Evolutionary conservation across 1,140 invertebrate species (phyloP).

Genomic region (Drosophila sproati): DNA sequence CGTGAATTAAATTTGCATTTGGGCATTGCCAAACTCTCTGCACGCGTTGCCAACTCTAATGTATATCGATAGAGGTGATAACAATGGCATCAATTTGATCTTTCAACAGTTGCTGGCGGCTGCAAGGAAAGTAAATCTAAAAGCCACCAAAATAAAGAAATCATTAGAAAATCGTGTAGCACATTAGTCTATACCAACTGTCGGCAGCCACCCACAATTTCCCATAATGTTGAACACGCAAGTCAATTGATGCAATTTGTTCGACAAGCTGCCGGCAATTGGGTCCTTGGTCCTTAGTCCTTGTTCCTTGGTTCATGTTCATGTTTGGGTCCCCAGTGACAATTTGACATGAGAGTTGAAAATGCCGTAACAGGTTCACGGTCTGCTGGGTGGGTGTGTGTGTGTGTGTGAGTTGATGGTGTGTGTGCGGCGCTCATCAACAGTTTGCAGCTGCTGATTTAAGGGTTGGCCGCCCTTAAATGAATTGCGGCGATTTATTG

Average conservation of each 20-base stretch:
- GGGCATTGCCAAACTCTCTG: background rate
- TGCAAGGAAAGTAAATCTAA: conserved; percentile 11
- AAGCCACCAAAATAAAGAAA: conserved; percentile 61
- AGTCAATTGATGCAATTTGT: conserved; percentile 84
- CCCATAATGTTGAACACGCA: conserved; percentile 82
- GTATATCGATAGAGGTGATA: background rate
- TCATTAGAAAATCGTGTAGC: conserved; percentile 81
- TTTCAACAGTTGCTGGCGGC: conserved; percentile 31
- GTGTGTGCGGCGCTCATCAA: conserved; percentile 61
- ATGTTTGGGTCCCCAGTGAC: conserved; percentile 66
- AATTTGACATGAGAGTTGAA: conserved; percentile 70
- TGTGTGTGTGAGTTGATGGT: background rate
- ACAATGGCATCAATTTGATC: conserved; percentile 9
- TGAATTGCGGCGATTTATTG: conserved; percentile 84
- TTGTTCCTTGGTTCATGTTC: conserved; percentile 7
- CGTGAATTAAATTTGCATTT: background rate
- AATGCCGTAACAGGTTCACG: conserved; percentile 79
- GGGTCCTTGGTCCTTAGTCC: conserved; percentile 21
- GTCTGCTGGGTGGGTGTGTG: conserved; percentile 56
- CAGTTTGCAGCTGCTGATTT: conserved; percentile 76
- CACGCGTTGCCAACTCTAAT: background rate
- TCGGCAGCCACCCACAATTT: conserved; percentile 69
- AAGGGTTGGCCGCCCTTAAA: conserved; percentile 79
- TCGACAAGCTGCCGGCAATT: conserved; percentile 70
- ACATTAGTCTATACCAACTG: conserved; percentile 67